Conservation (phyloP, 2,797 vertebrate species). For the Hephaestus fuliginosus region DNA sequence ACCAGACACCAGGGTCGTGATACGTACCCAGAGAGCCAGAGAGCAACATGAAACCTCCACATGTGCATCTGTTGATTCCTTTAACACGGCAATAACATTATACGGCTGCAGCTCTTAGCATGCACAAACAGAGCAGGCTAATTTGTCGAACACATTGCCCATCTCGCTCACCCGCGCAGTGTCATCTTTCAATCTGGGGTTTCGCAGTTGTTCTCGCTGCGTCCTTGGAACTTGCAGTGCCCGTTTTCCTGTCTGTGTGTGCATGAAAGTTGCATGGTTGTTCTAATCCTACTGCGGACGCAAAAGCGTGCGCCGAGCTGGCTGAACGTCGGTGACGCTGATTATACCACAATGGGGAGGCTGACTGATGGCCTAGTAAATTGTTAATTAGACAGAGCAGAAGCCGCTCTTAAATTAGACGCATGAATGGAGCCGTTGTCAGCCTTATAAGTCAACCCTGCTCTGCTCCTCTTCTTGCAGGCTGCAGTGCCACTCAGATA, state of each 20-base stretch:
- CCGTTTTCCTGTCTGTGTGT: conserved; percentile 37
- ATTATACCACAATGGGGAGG: conserved; percentile 78
- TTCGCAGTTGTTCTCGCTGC: conserved; percentile 13
- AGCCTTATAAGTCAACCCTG: conserved; percentile 81
- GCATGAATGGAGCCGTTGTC: conserved; percentile 83
- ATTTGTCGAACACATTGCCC: conserved; percentile 46
- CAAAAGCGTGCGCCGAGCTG: conserved; percentile 42
- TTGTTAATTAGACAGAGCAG: conserved; percentile 88
- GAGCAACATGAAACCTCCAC: not conserved
- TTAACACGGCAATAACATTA: conserved; percentile 39
- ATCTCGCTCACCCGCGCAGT: conserved; percentile 22
- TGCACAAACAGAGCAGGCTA: conserved; percentile 37
- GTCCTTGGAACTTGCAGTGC: conserved; percentile 32
- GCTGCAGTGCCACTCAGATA: conserved; percentile 48
- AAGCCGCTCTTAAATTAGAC: conserved; percentile 87
- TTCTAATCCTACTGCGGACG: conserved; percentile 66
- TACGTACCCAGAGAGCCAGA: conserved; percentile 5
- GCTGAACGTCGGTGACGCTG: conserved; percentile 60
- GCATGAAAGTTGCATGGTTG: conserved; percentile 72
- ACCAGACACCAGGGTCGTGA: conserved; percentile 27
- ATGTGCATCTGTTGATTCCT: conserved; percentile 58
- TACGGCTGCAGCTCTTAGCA: not conserved
- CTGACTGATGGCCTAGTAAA: conserved; percentile 88
- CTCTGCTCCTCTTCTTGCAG: conserved; percentile 43
- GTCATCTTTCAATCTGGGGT: conserved; percentile 54